These are phyloP conservation scores for Thalassoma bifasciatum DNA, from an alignment of 2,113 vertebrate genomes.

Conservation along the genomic window DNA sequence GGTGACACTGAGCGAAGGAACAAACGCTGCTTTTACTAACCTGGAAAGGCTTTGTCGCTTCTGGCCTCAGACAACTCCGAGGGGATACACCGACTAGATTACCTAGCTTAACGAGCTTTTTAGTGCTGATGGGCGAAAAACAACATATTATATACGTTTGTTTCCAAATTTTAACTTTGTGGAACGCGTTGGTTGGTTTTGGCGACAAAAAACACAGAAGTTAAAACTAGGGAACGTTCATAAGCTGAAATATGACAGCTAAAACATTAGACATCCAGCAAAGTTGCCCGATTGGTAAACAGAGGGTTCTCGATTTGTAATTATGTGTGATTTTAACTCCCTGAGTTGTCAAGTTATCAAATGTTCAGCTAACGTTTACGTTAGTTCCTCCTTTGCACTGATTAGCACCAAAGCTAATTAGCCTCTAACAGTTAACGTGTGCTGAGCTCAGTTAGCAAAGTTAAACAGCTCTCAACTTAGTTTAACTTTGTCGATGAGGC, in stretches of 20 bases:
- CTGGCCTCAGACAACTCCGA: constrained; percentile 29
- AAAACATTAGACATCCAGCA: background rate
- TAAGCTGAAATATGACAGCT: background rate
- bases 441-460: constrained; percentile 49
- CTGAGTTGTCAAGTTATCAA: constrained; percentile 7
- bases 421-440: constrained; percentile 46
- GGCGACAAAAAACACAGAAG: background rate
- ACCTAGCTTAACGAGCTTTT: background rate
- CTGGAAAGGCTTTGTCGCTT: background rate
- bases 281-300: constrained; percentile 1
- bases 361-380: background rate
- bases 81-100: constrained; percentile 2
- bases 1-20: background rate
- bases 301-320: background rate
- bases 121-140: too few relatives aligned
- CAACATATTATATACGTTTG: too few relatives aligned
- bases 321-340: background rate
- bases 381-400: constrained; percentile 70
- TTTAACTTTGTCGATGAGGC: constrained; percentile 65
- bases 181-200: background rate
- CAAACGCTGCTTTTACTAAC: constrained; percentile 1
- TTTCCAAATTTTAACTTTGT: too few relatives aligned
- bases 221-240: constrained; percentile 2
- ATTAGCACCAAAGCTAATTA: constrained; percentile 70
- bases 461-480: constrained; percentile 61